Conservation (phyloP, 2,888 invertebrate genomes). For the Agrenia bidenticulata region DNA sequence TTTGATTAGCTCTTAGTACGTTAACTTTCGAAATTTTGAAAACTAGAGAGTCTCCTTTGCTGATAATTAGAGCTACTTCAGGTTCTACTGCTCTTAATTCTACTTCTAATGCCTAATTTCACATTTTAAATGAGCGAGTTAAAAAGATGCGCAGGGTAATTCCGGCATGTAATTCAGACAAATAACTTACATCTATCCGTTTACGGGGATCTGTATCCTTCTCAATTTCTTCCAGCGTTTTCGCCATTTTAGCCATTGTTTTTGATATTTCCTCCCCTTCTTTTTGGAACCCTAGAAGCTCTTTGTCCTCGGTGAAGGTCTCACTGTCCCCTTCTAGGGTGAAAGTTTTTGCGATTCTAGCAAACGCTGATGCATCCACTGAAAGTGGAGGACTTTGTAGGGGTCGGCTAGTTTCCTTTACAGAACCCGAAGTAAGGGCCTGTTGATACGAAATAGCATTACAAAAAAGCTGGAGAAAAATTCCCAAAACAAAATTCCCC, state of each 20-base stretch:
- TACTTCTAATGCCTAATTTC: slow-evolving; percentile 63
- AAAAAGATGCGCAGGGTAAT: background rate
- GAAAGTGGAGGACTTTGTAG: background rate
- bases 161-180: background rate
- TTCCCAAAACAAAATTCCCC: too few relatives aligned
- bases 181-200: slow-evolving; percentile 62
- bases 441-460: background rate
- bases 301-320: slow-evolving; percentile 54
- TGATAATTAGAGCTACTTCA: slow-evolving; percentile 74
- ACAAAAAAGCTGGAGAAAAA: too few relatives aligned
- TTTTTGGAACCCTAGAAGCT: slow-evolving; percentile 59
- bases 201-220: slow-evolving; percentile 65
- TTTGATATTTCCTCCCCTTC: slow-evolving; percentile 60
- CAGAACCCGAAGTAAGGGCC: slow-evolving; percentile 23
- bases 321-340: slow-evolving; percentile 18
- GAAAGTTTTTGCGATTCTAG: slow-evolving; percentile 30
- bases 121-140: background rate
- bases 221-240: slow-evolving; percentile 63
- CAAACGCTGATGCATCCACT: slow-evolving; percentile 34
- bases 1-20: slow-evolving; percentile 42
- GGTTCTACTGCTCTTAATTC: slow-evolving; percentile 68
- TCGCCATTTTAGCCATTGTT: slow-evolving; percentile 64
- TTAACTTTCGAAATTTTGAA: slow-evolving; percentile 56
- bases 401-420: slow-evolving; percentile 10
- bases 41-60: slow-evolving; percentile 74